Evolutionary conservation across 2,888 invertebrate species (phyloP), one percentile per base, ranked within the genome.

Genomic region (Hirtodrosophila confusa): DNA sequence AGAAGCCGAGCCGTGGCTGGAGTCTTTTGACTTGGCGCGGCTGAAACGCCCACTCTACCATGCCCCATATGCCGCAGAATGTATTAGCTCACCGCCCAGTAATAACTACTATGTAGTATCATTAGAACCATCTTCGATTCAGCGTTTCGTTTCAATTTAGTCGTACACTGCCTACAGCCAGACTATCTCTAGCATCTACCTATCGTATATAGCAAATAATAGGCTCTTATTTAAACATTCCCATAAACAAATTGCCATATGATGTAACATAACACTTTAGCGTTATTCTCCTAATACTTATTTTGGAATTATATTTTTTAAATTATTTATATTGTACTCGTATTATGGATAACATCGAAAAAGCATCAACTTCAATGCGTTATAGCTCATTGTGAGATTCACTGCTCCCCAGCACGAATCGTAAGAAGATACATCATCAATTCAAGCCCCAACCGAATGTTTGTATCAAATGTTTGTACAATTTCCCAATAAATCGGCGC

Each of bases 81-180:
- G 84, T 84, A 84, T 84, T 84, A 88, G 76, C 80, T 77, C 73
- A 69, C 73, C 72, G 73, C 75, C 75, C 74, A 80, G 78, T 86
- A 82, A 85, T 90, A 88, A 88, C 89, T 89, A 90, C 89, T 88
- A 85, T 90, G 89, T 89, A 89, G 90, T 90, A 80, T 76, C 82
- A 79, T 79, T 74, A 85, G 70, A 69, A 79, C 68, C 80, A 80
- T 77, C 69, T 76, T 65, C 50, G 71, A 71, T 47, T 65, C 71
- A 49, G 27, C 4, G 64, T 17, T 17, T 17, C 58, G 53, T 50
- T 58, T 55, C 48, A 35, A 69, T 31, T 47, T 27, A 41, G 36
- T 54, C 54, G 37, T 37, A 58, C 44, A 37, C 17, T 69, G 39
- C 35, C 53, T 33, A 35, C 37, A 40, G 49, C 17, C 67, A 36